Conservation (phyloP, 2,113 vertebrate species). For the Nipponia nippon region DNA sequence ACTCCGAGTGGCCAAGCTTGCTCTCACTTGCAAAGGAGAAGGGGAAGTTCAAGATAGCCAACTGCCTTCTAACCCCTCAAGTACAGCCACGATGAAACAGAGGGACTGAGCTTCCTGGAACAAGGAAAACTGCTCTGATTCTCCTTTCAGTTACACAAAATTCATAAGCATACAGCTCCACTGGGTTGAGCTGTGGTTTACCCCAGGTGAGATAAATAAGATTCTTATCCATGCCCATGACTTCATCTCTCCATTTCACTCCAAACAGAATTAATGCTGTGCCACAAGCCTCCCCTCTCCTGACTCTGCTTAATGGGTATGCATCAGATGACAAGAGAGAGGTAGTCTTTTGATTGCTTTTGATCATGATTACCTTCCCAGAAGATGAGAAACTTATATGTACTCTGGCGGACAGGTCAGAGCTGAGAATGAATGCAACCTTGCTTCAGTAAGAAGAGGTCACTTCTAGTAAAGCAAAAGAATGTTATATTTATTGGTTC, state of each 20-base stretch:
- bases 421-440: not conserved
- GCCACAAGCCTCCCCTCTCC: not conserved
- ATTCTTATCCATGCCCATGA: not conserved
- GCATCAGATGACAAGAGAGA: not conserved
- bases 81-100: rapidly evolving
- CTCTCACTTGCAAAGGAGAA: not conserved
- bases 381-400: not conserved
- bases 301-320: not conserved
- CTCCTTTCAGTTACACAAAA: not conserved
- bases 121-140: not conserved
- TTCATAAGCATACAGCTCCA: not conserved
- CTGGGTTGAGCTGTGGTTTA: not conserved
- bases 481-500: not conserved
- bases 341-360: not conserved
- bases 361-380: not conserved
- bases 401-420: not conserved
- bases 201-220: not conserved
- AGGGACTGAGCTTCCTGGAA: not conserved
- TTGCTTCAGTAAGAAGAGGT: not conserved
- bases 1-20: not conserved
- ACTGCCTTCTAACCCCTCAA: not conserved
- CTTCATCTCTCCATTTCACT: not conserved
- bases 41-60: not conserved
- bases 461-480: not conserved
- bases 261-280: not conserved